Conservation (phyloP, 2,888 invertebrate genomes). For the Tenthredo amoena region DNA sequence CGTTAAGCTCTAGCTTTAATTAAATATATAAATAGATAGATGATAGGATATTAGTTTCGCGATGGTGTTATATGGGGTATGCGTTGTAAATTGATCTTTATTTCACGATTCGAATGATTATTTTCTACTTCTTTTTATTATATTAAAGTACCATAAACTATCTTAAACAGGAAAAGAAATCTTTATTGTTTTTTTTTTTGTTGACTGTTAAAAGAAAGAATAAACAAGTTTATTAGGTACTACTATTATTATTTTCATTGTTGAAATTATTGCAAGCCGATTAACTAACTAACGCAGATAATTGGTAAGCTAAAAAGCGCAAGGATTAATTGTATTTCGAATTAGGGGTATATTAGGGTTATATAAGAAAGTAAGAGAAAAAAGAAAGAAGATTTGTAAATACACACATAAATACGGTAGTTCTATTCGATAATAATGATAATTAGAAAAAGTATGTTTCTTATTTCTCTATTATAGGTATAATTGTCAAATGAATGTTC, state of each 20-base stretch:
- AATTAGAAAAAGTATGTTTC: not conserved
- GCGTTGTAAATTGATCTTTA: not conserved
- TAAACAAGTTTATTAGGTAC: too few relatives aligned
- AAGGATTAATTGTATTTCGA: not conserved
- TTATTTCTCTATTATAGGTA: not conserved
- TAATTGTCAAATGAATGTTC: too few relatives aligned
- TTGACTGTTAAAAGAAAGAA: too few relatives aligned
- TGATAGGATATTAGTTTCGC: not conserved
- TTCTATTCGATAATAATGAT: too few relatives aligned
- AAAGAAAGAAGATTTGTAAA: not conserved
- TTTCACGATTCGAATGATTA: not conserved
- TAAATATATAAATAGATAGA: not conserved
- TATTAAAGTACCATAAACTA: not conserved
- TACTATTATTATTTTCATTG: too few relatives aligned
- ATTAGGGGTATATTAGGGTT: not conserved
- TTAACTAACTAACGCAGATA: too few relatives aligned
- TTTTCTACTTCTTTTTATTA: not conserved
- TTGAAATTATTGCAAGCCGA: too few relatives aligned
- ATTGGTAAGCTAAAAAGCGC: not conserved
- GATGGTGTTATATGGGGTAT: not conserved
- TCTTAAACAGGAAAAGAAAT: too few relatives aligned
- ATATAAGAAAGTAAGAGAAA: not conserved
- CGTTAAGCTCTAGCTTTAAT: constrained; percentile 59
- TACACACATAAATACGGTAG: too few relatives aligned
- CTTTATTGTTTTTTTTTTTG: too few relatives aligned